Percentiles rank a stretch among this genome's conserved stretches.
phyloP scores from a whole-genome alignment of 2,113 vertebrate genomes.

The Ascaphus truei region DNA sequence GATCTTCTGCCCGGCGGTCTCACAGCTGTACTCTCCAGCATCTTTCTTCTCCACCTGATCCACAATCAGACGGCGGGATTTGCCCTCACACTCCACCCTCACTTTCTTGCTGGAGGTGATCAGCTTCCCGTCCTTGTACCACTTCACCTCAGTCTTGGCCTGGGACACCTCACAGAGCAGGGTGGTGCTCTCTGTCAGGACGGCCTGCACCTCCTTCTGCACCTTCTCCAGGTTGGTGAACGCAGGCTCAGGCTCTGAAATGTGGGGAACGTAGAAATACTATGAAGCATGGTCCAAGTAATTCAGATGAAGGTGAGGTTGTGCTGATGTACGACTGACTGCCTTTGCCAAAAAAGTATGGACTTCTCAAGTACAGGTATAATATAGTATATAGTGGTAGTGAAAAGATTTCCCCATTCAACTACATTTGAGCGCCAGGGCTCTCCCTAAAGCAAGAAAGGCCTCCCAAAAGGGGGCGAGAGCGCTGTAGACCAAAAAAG shows the following conservation, averaged over 20 bases:
- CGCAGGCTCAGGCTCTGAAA: slow-evolving; percentile 9
- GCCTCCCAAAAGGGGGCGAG: too few relatives aligned
- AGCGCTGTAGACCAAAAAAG: too few relatives aligned
- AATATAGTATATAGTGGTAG: too few relatives aligned
- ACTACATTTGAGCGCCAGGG: too few relatives aligned
- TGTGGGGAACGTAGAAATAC: not conserved
- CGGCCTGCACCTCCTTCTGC: slow-evolving; percentile 63
- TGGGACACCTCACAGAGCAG: slow-evolving; percentile 46
- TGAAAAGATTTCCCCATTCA: too few relatives aligned
- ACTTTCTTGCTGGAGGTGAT: slow-evolving; percentile 55
- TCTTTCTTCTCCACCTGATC: slow-evolving; percentile 72
- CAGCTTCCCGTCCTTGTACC: slow-evolving; percentile 46
- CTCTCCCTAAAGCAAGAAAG: too few relatives aligned
- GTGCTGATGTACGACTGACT: too few relatives aligned
- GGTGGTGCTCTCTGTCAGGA: accelerated
- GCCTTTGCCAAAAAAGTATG: too few relatives aligned
- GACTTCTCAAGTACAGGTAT: too few relatives aligned
- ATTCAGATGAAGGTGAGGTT: not conserved
- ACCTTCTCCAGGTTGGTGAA: slow-evolving; percentile 49
- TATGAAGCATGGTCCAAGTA: not conserved
- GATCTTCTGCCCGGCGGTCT: slow-evolving; percentile 62
- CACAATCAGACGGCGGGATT: slow-evolving; percentile 61
- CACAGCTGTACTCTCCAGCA: slow-evolving; percentile 68
- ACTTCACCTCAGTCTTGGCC: slow-evolving; percentile 44
- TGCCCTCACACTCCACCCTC: slow-evolving; percentile 57